Evolutionary conservation across 2,113 vertebrate genomes (phyloP).

Genomic region (Sapajus apella): DNA sequence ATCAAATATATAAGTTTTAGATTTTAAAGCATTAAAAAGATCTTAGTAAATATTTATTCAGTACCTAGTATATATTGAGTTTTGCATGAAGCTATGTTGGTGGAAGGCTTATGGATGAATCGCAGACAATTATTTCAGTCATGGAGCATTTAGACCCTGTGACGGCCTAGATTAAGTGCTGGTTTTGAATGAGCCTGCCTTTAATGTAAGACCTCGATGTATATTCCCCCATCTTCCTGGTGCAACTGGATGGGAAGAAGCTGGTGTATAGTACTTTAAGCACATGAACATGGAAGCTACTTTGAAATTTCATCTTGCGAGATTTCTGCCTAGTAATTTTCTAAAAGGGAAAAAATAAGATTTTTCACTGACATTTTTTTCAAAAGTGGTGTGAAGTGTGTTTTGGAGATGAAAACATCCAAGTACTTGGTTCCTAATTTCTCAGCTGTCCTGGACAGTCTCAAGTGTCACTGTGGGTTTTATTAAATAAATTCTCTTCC

Average conservation of each 20-base stretch:
- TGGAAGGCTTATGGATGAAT: background rate
- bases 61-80: background rate
- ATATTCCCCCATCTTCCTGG: background rate
- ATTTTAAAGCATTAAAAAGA: background rate
- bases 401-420: conserved; percentile 53
- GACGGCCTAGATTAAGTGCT: background rate
- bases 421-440: conserved; percentile 50
- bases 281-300: background rate
- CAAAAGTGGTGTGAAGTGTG: background rate
- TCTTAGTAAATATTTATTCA: background rate
- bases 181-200: background rate
- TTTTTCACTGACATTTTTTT: conserved; percentile 37
- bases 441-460: background rate
- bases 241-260: background rate
- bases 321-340: conserved; percentile 52
- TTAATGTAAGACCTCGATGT: background rate
- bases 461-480: conserved; percentile 33
- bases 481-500: conserved; percentile 23
- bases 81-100: background rate
- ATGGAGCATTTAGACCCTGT: background rate
- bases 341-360: background rate
- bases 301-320: conserved; percentile 57
- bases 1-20: conserved; percentile 1
- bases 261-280: background rate
- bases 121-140: background rate